phyloP scores from a whole-genome alignment of 2,888 invertebrate genomes.

The Fragum sueziense region DNA sequence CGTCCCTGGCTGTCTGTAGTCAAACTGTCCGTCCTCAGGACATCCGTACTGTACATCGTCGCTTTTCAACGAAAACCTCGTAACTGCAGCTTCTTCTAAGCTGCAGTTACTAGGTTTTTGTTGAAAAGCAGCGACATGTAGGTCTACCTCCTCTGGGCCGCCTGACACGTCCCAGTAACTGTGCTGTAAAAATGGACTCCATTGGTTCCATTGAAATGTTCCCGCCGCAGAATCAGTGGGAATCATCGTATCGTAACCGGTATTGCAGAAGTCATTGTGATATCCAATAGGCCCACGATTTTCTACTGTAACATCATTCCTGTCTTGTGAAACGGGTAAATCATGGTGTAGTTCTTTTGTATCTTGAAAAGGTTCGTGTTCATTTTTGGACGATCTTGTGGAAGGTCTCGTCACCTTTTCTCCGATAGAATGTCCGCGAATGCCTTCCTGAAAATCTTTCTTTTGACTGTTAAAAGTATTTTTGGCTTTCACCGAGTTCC shows the following conservation, averaged over 20 bases:
- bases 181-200: background rate
- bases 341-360: no score
- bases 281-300: background rate
- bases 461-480: no score
- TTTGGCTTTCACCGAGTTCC: background rate
- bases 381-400: no score
- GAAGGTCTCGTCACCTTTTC: background rate
- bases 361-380: no score
- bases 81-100: background rate
- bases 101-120: slow-evolving; percentile 16
- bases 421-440: background rate
- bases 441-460: background rate
- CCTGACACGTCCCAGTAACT: no score
- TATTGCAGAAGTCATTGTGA: background rate
- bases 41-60: no score
- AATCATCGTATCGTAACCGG: background rate
- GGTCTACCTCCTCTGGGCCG: background rate
- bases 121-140: background rate
- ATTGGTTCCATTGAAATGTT: background rate
- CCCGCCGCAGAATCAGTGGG: background rate
- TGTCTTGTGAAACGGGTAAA: background rate
- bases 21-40: background rate
- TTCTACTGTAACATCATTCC: no score
- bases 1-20: slow-evolving; percentile 6
- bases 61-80: background rate